Base-by-base conservation (phyloP, 1,140 invertebrate genomes). In the Vanessa tameamea region DNA sequence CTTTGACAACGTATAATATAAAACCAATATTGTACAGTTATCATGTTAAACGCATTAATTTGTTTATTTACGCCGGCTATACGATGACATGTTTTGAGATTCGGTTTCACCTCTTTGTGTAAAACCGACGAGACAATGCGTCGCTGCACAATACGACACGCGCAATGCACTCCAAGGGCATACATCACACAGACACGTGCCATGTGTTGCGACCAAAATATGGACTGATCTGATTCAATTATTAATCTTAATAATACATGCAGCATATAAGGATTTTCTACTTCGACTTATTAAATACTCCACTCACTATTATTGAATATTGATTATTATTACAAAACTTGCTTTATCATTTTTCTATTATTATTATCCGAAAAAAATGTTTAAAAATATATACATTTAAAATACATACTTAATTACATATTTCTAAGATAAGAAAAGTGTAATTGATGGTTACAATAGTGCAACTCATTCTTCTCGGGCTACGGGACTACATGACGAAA, bases 71-170 rank as follows among this genome's bases (percentile, higher is more conserved):
- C 12, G 16, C 14, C 51, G 59, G 23, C 16, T 3, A 53, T 64
- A 53, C n/a, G 31, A 63, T 37, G 20, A 23, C 15, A 47, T 57
- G 12, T 37, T 65, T 61, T 63, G 23, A 67, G 77, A 79, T 78
- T 76, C 68, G 65, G 76, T 87, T 86, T 84, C 85, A 77, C 43
- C 51, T 76, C 79, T 81, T 88, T 88, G 84, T 88, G 67, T 72
- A 31, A 69, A 75, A 72, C 57, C 47, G 51, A 55, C 47, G 65
- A 77, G 78, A 81, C 82, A 86, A 86, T 74, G 78, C 70, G 73
- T 73, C 77, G 55, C 75, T 75, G 70, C 73, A 87, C 82, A 84
- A 87, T 87, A 78, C 72, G 85, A 83, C 75, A 88, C 83, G 87
- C 84, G 79, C 75, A 55, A 65, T 82, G 81, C 77, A 23, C 78